Base-by-base conservation (phyloP, 2,888 invertebrate species). In the Eulithis prunata region DNA sequence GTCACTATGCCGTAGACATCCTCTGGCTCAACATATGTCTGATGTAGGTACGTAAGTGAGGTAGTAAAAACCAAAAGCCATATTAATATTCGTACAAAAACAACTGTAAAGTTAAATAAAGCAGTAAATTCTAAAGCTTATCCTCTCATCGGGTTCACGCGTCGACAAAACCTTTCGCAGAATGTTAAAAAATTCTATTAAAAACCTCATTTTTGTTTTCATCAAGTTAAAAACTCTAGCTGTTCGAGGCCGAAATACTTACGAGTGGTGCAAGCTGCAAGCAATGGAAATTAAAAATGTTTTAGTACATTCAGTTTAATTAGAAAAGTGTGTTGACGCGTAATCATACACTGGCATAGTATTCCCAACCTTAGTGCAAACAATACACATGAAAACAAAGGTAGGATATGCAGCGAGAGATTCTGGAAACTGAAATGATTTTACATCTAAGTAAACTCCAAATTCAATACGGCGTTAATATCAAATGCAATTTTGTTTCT, bases 201-300 rank as follows among this genome's bases (percentile, higher is more conserved):
- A 83, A 86, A 84, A 83, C 77, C 81, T 81, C 82, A 82, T 85
- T 82, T 83, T 80, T 84, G 77, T 83, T 84, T 85, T 85, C 82
- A 86, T 86, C 79, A 84, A 84, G 83, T 86, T 85, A 83, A 85
- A 81, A 85, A 84, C 81, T 83, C 73, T 76, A 78, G 69, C 77
- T 74, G 77, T 78, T 77, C 57, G 70, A 78, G 79, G 75, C 71
- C 80, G 74, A 82, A 84, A 81, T 83, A 81, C 82, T 78, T 75
- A 67, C 73, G 69, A 46, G 49, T 59, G 80, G 76, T 43, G 21
- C 65, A 76, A 81, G 77, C 54, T 13, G 70, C 7, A 62, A 58
- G 70, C 49, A 62, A 53, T 0, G 7, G 51, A 41, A 14, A 32
- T 53, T 41, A 41, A 41, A 41, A 12, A 12, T 4, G 52, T 7